These are phyloP conservation scores for Ptiloglossa arizonensis DNA, from an alignment of 1,140 invertebrate genomes.

Conservation along the genomic window DNA sequence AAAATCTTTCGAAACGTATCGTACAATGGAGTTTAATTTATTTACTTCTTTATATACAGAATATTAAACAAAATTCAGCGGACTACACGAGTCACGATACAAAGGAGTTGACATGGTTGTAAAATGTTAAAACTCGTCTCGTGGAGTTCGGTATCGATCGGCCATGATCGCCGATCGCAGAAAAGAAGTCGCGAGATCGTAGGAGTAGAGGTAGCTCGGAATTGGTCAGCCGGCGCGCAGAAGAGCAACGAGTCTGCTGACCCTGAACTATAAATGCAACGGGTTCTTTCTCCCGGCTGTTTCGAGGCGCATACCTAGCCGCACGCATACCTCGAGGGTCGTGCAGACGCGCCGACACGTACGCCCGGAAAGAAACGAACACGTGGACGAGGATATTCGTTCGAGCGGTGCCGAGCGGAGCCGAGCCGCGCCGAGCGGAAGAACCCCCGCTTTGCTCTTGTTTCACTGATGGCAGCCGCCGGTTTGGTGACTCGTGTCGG, in stretches of 20 bases:
- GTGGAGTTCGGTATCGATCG: too few species aligned
- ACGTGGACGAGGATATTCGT: constrained; percentile 13
- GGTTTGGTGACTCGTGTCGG: constrained; percentile 55
- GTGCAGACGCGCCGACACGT: constrained; percentile 19
- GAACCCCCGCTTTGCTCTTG: constrained; percentile 31
- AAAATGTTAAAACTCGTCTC: too few species aligned
- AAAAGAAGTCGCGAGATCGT: neutral
- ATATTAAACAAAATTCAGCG: too few species aligned
- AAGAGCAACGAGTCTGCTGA: constrained; percentile 60
- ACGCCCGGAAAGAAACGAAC: constrained; percentile 20
- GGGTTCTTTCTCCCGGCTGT: constrained; percentile 54
- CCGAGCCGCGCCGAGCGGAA: neutral
- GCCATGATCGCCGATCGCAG: too few species aligned
- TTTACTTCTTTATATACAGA: too few species aligned
- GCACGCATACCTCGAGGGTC: constrained; percentile 13
- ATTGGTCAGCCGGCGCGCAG: constrained; percentile 45
- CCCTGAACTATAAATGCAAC: constrained; percentile 74
- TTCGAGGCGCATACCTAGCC: constrained; percentile 47
- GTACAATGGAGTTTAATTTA: too few species aligned
- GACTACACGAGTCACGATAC: too few species aligned
- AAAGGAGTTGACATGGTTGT: too few species aligned
- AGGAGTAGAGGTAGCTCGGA: constrained; percentile 31
- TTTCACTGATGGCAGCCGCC: constrained; percentile 30
- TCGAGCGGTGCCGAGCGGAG: neutral
- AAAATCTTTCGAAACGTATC: too few species aligned